A percentile compares a stretch with the other conserved stretches of the same genome.
Conservation (phyloP, 2,113 vertebrate genomes). For the Notarius lentiginosus region DNA sequence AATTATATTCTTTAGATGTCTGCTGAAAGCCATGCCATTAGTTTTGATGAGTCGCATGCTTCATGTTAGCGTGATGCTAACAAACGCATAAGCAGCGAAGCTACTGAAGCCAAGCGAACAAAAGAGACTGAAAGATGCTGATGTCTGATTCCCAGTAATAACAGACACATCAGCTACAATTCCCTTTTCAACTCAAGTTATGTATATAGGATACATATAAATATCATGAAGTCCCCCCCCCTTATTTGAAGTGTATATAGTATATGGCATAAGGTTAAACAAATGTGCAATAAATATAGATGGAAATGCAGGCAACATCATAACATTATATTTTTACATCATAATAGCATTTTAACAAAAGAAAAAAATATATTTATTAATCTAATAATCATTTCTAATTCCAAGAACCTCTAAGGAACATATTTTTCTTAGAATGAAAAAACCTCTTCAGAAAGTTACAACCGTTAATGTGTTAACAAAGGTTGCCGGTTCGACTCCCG, state of each 20-base stretch:
- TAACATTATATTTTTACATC: no score
- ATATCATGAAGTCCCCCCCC: no score
- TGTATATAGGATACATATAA: no score
- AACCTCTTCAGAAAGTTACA: not conserved
- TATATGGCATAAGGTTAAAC: no score
- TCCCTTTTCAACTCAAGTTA: not conserved
- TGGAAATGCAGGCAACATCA: no score
- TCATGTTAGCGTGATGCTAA: constrained; percentile 11
- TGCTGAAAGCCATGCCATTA: not conserved
- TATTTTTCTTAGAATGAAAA: not conserved
- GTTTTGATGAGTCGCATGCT: not conserved
- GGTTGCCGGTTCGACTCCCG: no score
- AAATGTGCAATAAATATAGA: no score
- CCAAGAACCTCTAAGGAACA: not conserved
- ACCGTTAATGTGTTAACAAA: not conserved
- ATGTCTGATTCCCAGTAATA: not conserved
- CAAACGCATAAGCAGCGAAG: not conserved
- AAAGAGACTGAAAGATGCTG: not conserved
- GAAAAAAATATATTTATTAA: no score
- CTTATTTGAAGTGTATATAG: no score
- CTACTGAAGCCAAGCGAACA: constrained; percentile 7
- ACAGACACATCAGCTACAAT: not conserved
- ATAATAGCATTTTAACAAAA: no score
- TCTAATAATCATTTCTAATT: not conserved
- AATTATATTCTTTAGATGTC: not conserved